Base-by-base conservation (phyloP, 2,113 vertebrate species). In the Leuciscus idus region DNA sequence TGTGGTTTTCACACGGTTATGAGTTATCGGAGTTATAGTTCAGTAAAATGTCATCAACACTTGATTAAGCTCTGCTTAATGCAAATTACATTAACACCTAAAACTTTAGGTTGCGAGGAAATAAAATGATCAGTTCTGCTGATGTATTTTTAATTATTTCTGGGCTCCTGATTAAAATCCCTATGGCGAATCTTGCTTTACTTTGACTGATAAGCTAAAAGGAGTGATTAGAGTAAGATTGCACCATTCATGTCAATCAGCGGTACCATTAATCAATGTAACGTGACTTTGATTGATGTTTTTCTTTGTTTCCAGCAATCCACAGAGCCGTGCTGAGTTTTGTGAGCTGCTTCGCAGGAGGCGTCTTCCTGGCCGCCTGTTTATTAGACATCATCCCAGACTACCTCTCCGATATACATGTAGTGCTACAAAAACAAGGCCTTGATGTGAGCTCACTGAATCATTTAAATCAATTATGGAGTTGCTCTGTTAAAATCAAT, bases 301-400 rank as follows among this genome's bases (percentile, higher is more conserved):
- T 48, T 33, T 28, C 36, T 21, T 78, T 57, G 62, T 78, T 61
- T 33, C 4, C 89, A 96, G 96, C 93, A 59, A 82, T 26, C 43
- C 94, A 95, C 33, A 85, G 87, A 21, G 90, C 83, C 5, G 89
- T 94, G 19, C 82, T 95, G 87, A 95, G 95, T 87, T 90, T 96
- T n/a, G 94, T 96, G 87, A 96, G 95, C 93, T 96, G 95, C 81
- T 94, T 96, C 72, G 96, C 96, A 0, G 96, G 95, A 0, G 96
- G 96, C 0, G 96, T 97, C 64, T 97, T 97, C 87, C 91, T 97
- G 77, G 93, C 95, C 21, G 93, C 96, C 77, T 96, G 96, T 94
- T 90, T 96, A n/a, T 92, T 96, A 43, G 96, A 97, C 92, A 94
- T 97, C 85, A 92, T 96, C 87, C 96, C 96, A 11, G 95, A 96